These are phyloP conservation scores for Ranitomeya imitator DNA, from an alignment of 2,113 vertebrate species.

Conservation along the genomic window DNA sequence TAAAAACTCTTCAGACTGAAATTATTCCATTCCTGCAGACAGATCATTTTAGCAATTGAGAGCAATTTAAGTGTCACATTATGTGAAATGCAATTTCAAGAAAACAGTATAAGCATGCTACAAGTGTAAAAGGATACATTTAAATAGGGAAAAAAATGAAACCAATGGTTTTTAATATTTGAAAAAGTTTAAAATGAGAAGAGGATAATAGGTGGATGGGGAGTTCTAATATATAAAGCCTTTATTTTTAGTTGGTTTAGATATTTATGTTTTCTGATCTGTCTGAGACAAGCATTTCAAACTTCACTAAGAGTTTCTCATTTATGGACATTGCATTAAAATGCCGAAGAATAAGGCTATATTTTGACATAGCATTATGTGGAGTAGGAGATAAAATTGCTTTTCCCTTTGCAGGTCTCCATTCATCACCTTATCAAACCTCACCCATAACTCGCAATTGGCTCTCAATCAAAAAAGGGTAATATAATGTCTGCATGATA, in stretches of 20 bases:
- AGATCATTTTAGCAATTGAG: slow-evolving; percentile 57
- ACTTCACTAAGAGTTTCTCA: slow-evolving; percentile 24
- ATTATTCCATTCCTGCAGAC: slow-evolving; percentile 56
- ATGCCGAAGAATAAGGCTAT: slow-evolving; percentile 26
- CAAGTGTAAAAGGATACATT: slow-evolving; percentile 51
- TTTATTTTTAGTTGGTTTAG: slow-evolving; percentile 36
- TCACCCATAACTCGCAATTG: slow-evolving; percentile 41
- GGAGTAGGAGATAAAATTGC: slow-evolving; percentile 46
- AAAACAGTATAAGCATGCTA: slow-evolving; percentile 54
- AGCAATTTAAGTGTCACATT: slow-evolving; percentile 57
- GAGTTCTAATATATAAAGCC: slow-evolving; percentile 41
- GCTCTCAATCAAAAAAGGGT: slow-evolving; percentile 48
- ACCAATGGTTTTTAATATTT: slow-evolving; percentile 50
- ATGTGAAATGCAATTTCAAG: slow-evolving; percentile 56
- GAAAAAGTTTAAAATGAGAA: slow-evolving; percentile 34
- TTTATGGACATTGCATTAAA: slow-evolving; percentile 44
- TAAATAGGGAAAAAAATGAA: slow-evolving; percentile 48
- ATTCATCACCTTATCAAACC: slow-evolving; percentile 33
- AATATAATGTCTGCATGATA: slow-evolving; percentile 41
- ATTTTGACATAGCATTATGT: slow-evolving; percentile 46
- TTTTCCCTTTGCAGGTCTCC: slow-evolving; percentile 46
- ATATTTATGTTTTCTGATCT: slow-evolving; percentile 38
- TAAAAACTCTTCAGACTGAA: slow-evolving; percentile 57
- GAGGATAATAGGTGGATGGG: slow-evolving; percentile 16
- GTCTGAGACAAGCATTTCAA: not conserved